Evolutionary conservation across 1,140 invertebrate genomes (phyloP), one percentile per base, ranked within the genome.

Genomic region (Myzus persicae): DNA sequence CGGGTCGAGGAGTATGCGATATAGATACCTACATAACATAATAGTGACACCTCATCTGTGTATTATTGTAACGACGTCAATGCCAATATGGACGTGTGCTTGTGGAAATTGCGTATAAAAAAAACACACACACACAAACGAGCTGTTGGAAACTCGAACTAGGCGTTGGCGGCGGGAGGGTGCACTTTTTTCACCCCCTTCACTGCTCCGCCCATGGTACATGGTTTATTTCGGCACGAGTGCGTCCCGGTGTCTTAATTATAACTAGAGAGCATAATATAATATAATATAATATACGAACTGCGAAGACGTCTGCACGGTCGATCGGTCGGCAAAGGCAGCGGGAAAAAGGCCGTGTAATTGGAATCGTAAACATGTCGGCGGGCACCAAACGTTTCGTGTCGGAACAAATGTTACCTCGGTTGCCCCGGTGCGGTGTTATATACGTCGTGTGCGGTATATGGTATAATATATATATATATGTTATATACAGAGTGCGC

Each of bases 361-460:
- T 91, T 91, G 90, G 54, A 44, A 91, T 91, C 90, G 90, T 91
- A 91, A 91, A 91, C 90, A 91, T 42, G 90, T 67, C 90, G 59
- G 40, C 59, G 59, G 38, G 18, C 36, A 20, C 54, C 26, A 44
- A 91, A 76, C 38, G 44, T 76, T 44, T n/a, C 42, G 42, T 91
- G 90, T 91, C 42, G 42, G 67, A 82, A 91, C 90, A 91, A 91
- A 91, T 91, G 90, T 91, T 91, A 36, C 90, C 44, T 4, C 20
- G n/a, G n/a, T 31, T 20, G 46, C 42, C 31, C 42, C 31, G 31
- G 42, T 48, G 42, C 24, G 82, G 82, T 84, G 31, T n/a, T 87
- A 87, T 20, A 44, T 36, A 44, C 42, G 18, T 6, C 26, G 31
- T 87, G 40, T 87, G 40, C 18, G 38, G 24, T 84, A 84, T 31